Conservation (phyloP, 2,888 invertebrate species). For the Drosophila leonis region DNA sequence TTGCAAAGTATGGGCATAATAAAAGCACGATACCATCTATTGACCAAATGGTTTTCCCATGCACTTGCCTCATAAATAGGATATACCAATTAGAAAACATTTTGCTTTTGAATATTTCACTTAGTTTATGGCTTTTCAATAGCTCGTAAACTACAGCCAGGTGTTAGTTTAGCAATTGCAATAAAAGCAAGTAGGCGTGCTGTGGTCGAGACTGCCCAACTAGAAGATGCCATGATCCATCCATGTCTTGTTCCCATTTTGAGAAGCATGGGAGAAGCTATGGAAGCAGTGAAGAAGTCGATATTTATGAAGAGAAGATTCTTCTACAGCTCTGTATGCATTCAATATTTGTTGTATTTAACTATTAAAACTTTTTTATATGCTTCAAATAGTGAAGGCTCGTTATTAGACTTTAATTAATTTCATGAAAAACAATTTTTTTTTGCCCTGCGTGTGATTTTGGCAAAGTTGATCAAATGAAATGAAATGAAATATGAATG, state of each 20-base stretch:
- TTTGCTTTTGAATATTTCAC: slow-evolving; percentile 8
- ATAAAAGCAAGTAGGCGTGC: slow-evolving; percentile 1
- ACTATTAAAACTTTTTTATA: too few species aligned
- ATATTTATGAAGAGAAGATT: too few species aligned
- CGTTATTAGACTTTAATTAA: too few species aligned
- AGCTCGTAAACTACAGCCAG: slow-evolving; percentile 4
- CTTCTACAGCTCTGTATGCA: too few species aligned
- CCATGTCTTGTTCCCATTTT: background rate
- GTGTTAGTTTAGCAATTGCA: slow-evolving; percentile 7
- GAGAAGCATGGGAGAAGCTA: background rate
- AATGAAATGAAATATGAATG: too few species aligned
- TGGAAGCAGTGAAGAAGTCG: background rate
- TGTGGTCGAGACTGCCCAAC: too few species aligned
- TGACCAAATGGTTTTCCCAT: slow-evolving; percentile 5
- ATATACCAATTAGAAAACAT: background rate
- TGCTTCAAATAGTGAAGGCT: too few species aligned
- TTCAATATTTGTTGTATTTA: too few species aligned
- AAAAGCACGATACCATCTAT: slow-evolving; percentile 38
- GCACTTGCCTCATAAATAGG: background rate
- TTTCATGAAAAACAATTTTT: too few species aligned
- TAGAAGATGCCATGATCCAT: background rate
- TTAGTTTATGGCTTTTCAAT: slow-evolving; percentile 3
- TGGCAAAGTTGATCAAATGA: too few species aligned
- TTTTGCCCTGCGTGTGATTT: too few species aligned
- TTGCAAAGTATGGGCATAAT: slow-evolving; percentile 37